Conservation (phyloP, 2,113 vertebrate genomes). For the Protomyctophum bolini region DNA sequence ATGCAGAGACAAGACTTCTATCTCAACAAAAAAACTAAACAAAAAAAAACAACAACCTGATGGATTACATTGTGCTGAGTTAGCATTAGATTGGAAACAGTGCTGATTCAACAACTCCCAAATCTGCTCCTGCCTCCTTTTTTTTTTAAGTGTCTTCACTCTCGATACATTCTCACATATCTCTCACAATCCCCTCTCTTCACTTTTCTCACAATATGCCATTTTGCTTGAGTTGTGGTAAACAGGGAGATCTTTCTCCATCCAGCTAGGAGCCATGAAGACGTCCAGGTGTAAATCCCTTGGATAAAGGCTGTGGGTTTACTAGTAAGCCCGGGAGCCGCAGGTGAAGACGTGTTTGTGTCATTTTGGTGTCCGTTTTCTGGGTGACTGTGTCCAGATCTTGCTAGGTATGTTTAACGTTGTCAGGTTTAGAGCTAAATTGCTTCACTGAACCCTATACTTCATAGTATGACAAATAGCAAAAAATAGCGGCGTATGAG, state of each 20-base stretch:
- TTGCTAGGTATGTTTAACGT: constrained; percentile 30
- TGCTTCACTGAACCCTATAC: constrained; percentile 49
- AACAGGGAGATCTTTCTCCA: constrained; percentile 8
- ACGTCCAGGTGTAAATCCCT: constrained; percentile 39
- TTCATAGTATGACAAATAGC: no score
- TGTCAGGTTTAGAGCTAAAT: constrained; percentile 35
- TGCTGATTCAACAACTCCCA: background rate
- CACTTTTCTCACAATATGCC: no score
- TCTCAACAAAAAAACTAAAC: background rate
- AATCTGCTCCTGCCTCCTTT: background rate
- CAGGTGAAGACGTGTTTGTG: constrained; percentile 32
- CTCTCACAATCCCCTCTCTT: background rate
- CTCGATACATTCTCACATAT: background rate
- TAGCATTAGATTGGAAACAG: constrained; percentile 1
- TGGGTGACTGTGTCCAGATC: constrained; percentile 45
- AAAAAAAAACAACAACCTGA: constrained; percentile 9
- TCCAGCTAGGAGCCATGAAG: constrained; percentile 12
- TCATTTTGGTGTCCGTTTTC: constrained; percentile 46
- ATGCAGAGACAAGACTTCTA: constrained; percentile 42
- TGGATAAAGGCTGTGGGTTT: background rate
- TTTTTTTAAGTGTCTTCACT: background rate
- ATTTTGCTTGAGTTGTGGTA: background rate
- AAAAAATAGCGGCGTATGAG: no score
- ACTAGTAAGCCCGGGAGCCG: background rate
- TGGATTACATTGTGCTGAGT: constrained; percentile 12